phyloP scores from a whole-genome alignment of 2,888 invertebrate species.

The Cerceris ruficornis region DNA sequence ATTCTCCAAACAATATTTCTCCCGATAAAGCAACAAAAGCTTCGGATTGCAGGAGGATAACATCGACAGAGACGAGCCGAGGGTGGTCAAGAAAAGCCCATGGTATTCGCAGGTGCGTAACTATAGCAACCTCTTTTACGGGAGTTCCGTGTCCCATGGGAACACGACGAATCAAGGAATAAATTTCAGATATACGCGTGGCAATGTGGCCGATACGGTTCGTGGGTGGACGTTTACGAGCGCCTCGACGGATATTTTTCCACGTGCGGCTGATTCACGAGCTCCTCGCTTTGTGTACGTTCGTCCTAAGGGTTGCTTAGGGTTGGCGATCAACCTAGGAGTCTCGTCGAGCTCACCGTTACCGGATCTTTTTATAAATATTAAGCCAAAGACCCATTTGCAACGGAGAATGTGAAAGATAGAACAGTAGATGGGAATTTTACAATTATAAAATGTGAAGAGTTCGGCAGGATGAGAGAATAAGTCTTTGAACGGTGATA shows the following conservation, averaged over 20 bases:
- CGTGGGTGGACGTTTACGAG: conserved; percentile 57
- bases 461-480: no score
- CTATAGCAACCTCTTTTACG: conserved; percentile 57
- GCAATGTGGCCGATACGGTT: conserved; percentile 32
- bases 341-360: no score
- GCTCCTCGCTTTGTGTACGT: background rate
- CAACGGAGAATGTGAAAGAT: background rate
- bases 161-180: conserved; percentile 41
- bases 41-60: conserved; percentile 22
- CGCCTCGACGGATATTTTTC: conserved; percentile 49
- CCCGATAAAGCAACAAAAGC: background rate
- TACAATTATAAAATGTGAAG: no score
- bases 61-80: conserved; percentile 8
- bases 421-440: background rate
- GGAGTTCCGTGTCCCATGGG: conserved; percentile 29
- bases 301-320: no score
- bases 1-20: no score
- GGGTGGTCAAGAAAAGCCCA: conserved; percentile 16
- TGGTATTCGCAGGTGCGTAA: conserved; percentile 44
- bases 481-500: no score
- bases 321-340: no score
- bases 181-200: conserved; percentile 50
- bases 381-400: background rate
- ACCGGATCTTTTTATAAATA: background rate
- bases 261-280: conserved; percentile 50